phyloP scores from a whole-genome alignment of 2,113 vertebrate genomes.

The Silurus meridionalis region DNA sequence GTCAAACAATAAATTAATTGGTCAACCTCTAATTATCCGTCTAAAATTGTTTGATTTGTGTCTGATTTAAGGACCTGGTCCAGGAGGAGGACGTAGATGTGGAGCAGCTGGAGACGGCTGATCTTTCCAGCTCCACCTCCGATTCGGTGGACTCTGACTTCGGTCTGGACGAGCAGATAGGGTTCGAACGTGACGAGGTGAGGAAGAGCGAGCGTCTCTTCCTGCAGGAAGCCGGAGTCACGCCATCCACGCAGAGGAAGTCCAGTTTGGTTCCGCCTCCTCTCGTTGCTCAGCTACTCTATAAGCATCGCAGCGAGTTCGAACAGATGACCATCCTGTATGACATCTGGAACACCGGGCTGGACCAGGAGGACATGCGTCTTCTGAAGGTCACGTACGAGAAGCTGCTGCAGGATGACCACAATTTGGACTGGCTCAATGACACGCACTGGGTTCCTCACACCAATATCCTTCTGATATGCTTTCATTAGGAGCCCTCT shows the following conservation, averaged over 20 bases:
- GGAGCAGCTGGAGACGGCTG: constrained; percentile 76
- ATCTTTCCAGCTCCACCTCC: constrained; percentile 69
- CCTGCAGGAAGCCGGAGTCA: constrained; percentile 73
- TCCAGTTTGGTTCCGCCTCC: constrained; percentile 57
- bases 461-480: constrained; percentile 84
- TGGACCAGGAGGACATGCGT: constrained; percentile 84
- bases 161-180: constrained; percentile 62
- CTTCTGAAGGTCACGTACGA: constrained; percentile 83
- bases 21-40: too few relatives aligned
- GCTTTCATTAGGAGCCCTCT: neutral
- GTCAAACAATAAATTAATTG: too few relatives aligned
- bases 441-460: constrained; percentile 94
- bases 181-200: constrained; percentile 70
- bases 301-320: constrained; percentile 84
- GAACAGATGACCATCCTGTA: constrained; percentile 96
- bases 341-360: constrained; percentile 90
- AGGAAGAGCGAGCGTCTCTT: constrained; percentile 77
- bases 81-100: constrained; percentile 76
- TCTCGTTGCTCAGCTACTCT: neutral
- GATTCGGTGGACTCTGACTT: constrained; percentile 71
- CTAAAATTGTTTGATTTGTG: neutral
- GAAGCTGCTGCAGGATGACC: constrained; percentile 83
- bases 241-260: constrained; percentile 55
- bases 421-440: constrained; percentile 88
- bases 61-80: constrained; percentile 30